These are phyloP conservation scores for Allacma fusca DNA, from an alignment of 2,888 invertebrate genomes.

Conservation along the genomic window DNA sequence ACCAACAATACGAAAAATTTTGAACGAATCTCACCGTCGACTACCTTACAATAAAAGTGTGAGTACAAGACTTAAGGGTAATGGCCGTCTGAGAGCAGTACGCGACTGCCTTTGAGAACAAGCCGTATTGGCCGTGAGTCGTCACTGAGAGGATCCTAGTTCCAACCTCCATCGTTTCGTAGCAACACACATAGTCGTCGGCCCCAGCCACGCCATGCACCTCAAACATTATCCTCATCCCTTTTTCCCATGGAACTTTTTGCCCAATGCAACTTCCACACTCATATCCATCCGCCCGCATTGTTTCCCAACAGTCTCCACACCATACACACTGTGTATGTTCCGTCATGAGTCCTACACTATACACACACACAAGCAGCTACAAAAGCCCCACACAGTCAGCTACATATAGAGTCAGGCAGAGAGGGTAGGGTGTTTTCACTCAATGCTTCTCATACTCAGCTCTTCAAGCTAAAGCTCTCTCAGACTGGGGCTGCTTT, in stretches of 20 bases:
- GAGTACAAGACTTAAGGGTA: conserved; percentile 25
- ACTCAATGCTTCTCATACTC: too few species aligned
- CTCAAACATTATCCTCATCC: background rate
- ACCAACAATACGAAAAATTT: conserved; percentile 13
- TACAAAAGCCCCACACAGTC: too few species aligned
- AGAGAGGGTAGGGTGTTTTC: too few species aligned
- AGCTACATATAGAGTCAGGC: too few species aligned
- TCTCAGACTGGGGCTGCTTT: too few species aligned
- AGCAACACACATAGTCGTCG: too few species aligned
- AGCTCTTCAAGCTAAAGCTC: too few species aligned
- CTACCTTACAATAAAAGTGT: conserved; percentile 27
- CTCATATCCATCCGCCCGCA: background rate
- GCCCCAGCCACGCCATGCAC: conserved; percentile 1
- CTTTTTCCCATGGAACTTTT: background rate
- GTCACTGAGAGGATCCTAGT: background rate
- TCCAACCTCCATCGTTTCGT: conserved; percentile 8
- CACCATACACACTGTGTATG: too few species aligned
- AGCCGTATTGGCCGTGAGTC: conserved; percentile 5
- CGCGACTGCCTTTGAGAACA: conserved; percentile 18
- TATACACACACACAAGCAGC: too few species aligned
- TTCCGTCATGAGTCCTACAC: too few species aligned
- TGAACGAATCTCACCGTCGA: conserved; percentile 27
- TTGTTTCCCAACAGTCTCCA: background rate
- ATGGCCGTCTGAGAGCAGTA: conserved; percentile 26
- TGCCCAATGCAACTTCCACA: background rate